Percentiles rank a stretch among this genome's conserved stretches.
phyloP scores from a whole-genome alignment of 2,113 vertebrate genomes.

The Vulpes lagopus region DNA sequence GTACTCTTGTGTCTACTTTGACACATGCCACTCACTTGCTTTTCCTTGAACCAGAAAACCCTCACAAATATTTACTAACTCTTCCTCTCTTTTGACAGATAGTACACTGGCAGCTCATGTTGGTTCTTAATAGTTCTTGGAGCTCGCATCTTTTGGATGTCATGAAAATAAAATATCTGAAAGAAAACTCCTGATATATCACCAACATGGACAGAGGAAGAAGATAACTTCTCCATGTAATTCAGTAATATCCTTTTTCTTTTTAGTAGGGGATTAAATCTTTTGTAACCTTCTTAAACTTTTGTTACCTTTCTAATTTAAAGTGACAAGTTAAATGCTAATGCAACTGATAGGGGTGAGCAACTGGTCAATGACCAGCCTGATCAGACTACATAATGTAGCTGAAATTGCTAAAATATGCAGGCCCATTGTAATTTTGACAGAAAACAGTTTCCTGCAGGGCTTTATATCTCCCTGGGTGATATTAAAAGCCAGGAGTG shows the following conservation, averaged over 20 bases:
- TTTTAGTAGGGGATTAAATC: constrained; percentile 77
- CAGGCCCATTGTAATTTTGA: constrained; percentile 86
- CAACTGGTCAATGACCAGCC: constrained; percentile 86
- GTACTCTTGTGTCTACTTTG: neutral
- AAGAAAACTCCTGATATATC: constrained; percentile 60
- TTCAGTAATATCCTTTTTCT: constrained; percentile 77
- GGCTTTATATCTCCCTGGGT: constrained; percentile 86
- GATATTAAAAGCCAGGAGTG: constrained; percentile 82
- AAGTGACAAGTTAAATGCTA: constrained; percentile 88
- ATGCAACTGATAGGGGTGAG: constrained; percentile 88
- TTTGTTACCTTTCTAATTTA: constrained; percentile 88
- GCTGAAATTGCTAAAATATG: constrained; percentile 85
- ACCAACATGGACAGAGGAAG: neutral
- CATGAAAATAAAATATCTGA: constrained; percentile 57
- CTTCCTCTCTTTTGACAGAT: neutral
- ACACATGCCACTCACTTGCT: neutral
- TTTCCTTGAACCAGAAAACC: neutral
- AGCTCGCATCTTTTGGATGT: neutral
- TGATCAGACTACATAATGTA: constrained; percentile 87
- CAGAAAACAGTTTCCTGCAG: constrained; percentile 84
- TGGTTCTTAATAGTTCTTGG: neutral
- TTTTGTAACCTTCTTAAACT: constrained; percentile 84
- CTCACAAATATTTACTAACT: neutral
- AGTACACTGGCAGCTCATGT: neutral
- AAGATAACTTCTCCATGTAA: constrained; percentile 75